Percentiles rank a stretch among this genome's conserved stretches.
phyloP scores from a whole-genome alignment of 2,888 invertebrate species.

The Torymus auratus region DNA sequence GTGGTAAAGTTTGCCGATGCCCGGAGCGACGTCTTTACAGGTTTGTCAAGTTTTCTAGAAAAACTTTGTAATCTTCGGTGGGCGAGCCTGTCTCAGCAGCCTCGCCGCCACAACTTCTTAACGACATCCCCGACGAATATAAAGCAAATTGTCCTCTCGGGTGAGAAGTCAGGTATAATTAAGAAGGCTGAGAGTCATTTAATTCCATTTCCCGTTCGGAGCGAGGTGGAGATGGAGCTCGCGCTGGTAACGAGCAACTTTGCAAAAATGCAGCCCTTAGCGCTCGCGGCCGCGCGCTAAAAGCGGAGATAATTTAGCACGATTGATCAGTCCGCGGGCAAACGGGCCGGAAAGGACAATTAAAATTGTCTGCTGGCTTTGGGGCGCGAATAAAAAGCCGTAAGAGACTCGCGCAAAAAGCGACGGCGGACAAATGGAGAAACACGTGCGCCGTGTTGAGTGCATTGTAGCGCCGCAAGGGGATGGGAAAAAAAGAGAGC shows the following conservation, averaged over 20 bases:
- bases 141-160: slow-evolving; percentile 27
- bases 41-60: slow-evolving; percentile 52
- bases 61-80: slow-evolving; percentile 53
- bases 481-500: slow-evolving; percentile 3
- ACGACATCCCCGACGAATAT: slow-evolving; percentile 45
- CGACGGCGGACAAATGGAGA: neutral
- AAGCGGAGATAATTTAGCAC: too few relatives aligned
- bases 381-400: too few relatives aligned
- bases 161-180: slow-evolving; percentile 21
- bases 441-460: too few relatives aligned
- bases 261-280: too few relatives aligned
- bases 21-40: slow-evolving; percentile 39
- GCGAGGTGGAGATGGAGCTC: neutral
- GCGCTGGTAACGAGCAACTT: too few relatives aligned
- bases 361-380: slow-evolving; percentile 27
- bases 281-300: too few relatives aligned
- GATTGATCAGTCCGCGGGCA: too few relatives aligned
- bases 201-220: slow-evolving; percentile 8
- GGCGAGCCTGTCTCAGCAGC: too few relatives aligned
- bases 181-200: slow-evolving; percentile 17
- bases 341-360: slow-evolving; percentile 32
- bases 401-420: slow-evolving; percentile 7
- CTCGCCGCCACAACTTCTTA: slow-evolving; percentile 40
- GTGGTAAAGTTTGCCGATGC: slow-evolving; percentile 32
- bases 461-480: too few relatives aligned